phyloP scores from a whole-genome alignment of 2,113 vertebrate species.

The Notarius lentiginosus region DNA sequence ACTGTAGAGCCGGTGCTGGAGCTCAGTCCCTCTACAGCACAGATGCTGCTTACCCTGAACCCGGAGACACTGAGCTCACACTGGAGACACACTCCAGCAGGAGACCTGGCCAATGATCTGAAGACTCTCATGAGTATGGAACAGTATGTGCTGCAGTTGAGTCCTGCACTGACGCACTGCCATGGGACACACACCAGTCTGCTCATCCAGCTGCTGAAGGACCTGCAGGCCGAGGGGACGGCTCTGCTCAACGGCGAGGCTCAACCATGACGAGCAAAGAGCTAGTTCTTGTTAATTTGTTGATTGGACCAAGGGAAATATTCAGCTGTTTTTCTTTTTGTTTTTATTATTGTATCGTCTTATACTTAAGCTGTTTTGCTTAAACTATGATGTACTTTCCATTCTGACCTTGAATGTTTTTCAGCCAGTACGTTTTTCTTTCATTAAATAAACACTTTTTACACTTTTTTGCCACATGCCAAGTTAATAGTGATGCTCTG shows the following conservation, averaged over 20 bases:
- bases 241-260: slow-evolving; percentile 32
- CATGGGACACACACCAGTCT: slow-evolving; percentile 73
- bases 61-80: slow-evolving; percentile 58
- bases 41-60: slow-evolving; percentile 50
- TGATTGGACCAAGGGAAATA: not conserved
- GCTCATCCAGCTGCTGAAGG: slow-evolving; percentile 78
- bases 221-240: slow-evolving; percentile 60
- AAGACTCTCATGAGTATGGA: slow-evolving; percentile 79
- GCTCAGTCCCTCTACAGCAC: slow-evolving; percentile 48
- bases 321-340: not conserved
- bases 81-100: slow-evolving; percentile 74
- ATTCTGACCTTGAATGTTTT: not conserved
- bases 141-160: slow-evolving; percentile 69
- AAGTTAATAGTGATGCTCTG: not conserved
- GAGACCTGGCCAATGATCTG: slow-evolving; percentile 75
- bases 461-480: not conserved
- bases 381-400: not conserved
- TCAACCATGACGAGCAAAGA: not conserved
- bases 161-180: slow-evolving; percentile 63
- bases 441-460: not conserved
- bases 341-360: not conserved
- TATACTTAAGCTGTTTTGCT: not conserved
- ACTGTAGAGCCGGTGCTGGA: slow-evolving; percentile 47
- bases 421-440: not conserved
- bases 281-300: not conserved